A percentile compares a stretch with the other conserved stretches of the same genome.
Evolutionary conservation across 2,797 vertebrate genomes (phyloP).

Genomic region (Helostoma temminkii): DNA sequence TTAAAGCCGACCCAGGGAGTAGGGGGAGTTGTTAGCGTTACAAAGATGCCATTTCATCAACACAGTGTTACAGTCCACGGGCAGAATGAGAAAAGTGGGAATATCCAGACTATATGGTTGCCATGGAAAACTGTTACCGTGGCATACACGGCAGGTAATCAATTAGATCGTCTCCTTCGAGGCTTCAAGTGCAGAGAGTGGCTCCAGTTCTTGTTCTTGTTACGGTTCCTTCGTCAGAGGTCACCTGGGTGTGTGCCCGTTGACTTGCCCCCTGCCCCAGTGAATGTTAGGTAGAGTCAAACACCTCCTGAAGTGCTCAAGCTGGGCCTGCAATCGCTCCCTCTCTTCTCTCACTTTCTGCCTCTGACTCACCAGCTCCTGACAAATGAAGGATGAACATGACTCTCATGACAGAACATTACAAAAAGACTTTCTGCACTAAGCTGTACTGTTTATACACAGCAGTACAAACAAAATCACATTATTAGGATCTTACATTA

Average conservation of each 20-base stretch:
- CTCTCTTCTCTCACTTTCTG: slow-evolving; percentile 85
- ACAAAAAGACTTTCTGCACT: not conserved
- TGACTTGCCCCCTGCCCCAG: slow-evolving; percentile 91
- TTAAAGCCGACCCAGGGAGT: slow-evolving; percentile 49
- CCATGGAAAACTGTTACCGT: slow-evolving; percentile 28
- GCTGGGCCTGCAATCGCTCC: slow-evolving; percentile 92
- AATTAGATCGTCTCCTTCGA: slow-evolving; percentile 47
- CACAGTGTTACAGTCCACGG: slow-evolving; percentile 46
- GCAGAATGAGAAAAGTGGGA: slow-evolving; percentile 31
- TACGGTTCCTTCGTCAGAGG: slow-evolving; percentile 80
- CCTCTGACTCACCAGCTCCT: slow-evolving; percentile 83
- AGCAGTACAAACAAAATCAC: not conserved
- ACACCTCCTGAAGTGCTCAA: slow-evolving; percentile 96
- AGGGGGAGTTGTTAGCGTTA: slow-evolving; percentile 24
- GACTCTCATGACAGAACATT: slow-evolving; percentile 10
- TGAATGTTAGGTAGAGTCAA: slow-evolving; percentile 91
- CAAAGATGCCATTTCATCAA: slow-evolving; percentile 25
- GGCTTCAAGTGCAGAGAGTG: slow-evolving; percentile 57
- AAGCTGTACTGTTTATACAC: not conserved
- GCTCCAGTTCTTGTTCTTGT: slow-evolving; percentile 77
- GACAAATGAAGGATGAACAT: slow-evolving; percentile 21
- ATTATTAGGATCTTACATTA: no score
- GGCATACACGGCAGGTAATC: slow-evolving; percentile 46
- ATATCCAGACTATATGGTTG: slow-evolving; percentile 32
- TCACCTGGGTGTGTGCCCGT: slow-evolving; percentile 92